These are phyloP conservation scores for Pseudomugil tenellus DNA, from an alignment of 2,797 vertebrate species.

Conservation along the genomic window DNA sequence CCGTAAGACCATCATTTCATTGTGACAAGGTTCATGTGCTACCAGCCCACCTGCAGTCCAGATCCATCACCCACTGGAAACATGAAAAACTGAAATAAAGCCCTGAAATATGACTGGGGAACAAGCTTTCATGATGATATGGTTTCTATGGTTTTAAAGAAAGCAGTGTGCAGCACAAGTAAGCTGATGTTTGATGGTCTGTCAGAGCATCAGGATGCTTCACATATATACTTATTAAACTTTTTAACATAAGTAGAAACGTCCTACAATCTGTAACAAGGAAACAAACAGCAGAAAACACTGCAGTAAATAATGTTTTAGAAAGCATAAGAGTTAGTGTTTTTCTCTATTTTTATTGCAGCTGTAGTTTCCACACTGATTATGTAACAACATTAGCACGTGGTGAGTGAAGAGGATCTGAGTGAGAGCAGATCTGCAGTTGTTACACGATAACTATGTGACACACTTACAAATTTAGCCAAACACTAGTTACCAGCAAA, in stretches of 20 bases:
- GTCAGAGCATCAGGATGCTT: not conserved
- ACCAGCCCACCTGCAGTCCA: not conserved
- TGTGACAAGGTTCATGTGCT: no score
- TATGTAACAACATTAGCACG: constrained; percentile 65
- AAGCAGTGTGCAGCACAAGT: not conserved
- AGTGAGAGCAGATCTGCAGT: constrained; percentile 56
- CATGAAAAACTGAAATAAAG: not conserved
- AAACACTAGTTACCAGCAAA: constrained; percentile 20
- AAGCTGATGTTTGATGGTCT: not conserved
- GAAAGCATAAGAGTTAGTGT: constrained; percentile 24
- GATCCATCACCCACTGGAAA: not conserved
- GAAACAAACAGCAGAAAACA: no score
- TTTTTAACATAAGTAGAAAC: not conserved
- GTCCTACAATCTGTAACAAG: no score
- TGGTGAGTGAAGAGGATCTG: constrained; percentile 33
- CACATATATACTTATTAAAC: not conserved
- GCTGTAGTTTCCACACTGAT: constrained; percentile 47
- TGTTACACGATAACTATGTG: constrained; percentile 36
- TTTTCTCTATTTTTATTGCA: constrained; percentile 29
- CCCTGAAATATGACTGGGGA: not conserved
- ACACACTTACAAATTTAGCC: constrained; percentile 31
- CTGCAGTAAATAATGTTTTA: not conserved
- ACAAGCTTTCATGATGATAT: not conserved
- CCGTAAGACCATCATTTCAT: no score
- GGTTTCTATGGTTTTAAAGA: no score